Base-by-base conservation (phyloP, 2,888 invertebrate genomes). In the Acrobeloides nanus region DNA sequence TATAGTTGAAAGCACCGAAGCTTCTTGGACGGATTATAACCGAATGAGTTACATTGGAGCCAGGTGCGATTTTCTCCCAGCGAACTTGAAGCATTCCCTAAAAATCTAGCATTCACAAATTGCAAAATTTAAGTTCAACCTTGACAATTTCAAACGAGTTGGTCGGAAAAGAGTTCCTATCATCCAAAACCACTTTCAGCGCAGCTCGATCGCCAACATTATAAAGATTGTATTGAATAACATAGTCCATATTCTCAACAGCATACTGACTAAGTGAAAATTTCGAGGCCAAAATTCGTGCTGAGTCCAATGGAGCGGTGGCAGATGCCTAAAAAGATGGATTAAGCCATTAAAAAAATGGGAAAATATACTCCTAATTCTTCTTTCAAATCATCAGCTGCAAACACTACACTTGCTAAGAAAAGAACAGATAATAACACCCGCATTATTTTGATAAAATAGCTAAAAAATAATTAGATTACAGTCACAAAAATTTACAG, bases 1-100 rank as follows among this genome's bases (percentile, higher is more conserved):
- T 87, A 76, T 97, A 95, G 77, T 97, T 97, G 80, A 89, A 93
- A 75, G 88, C 87, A 25, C 95, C 95, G 73, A 82, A 87, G 71
- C 18, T 38, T 68, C 84, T 84, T 4, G 95, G 93, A 55, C 86
- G 80, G 10, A 95, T 84, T 6, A 95, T 86, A 18, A 90, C 85
- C 4, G 88, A 85, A 75, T 97, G 93, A 1, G 89, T 84, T 2
- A 89, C 86, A 77, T 97, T 97, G 12, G 85, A 84, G 29, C 86
- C 62, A 5, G 95, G 89, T 15, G 89, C 84, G 72, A 97, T 87
- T 64, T 90, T 82, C 67, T 89, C 87, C 68, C 92, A 76, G 35
- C 57, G 59, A 17, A 68, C 67, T 44, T 63, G 42, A n/a, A 66
- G 53, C 40, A 59, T n/a, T 49, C 61, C 57, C 50, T 48, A 32